Base-by-base conservation (phyloP, 2,797 vertebrate species). In the Malacoctenus gilli region DNA sequence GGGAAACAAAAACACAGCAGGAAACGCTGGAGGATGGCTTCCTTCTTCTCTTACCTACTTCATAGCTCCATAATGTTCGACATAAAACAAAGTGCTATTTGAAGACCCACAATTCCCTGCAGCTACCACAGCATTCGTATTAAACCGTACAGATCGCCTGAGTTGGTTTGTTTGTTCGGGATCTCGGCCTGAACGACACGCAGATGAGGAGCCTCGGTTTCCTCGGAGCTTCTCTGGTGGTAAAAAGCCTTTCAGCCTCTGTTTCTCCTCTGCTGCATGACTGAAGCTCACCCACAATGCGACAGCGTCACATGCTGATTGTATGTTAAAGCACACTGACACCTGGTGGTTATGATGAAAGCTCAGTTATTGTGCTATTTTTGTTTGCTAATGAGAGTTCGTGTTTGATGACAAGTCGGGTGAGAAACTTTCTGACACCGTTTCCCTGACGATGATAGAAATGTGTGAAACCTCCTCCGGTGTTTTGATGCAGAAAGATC, bases 291-390 rank as follows among this genome's bases (percentile, higher is more conserved):
- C 16, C 3, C 3, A 22, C 18, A 28, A 2, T 58, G 8, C 62
- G 31, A 37, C 47, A 40, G 22, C 25, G 20, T 19, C 8, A 47
- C 14, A n/a, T 37, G 20, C 4, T 49, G 35, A 4, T 8, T 38
- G 20, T 49, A 23, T 23, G 43, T 75, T 69, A 62, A 58, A 67
- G 59, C 56, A 90, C 74, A 86, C 79, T 89, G 88, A 86, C 90
- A 86, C 62, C 90, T 91, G 72, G 67, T 88, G 90, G 86, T 37
- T 19, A 25, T 19, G 15, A 16, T 32, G 48, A 18, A 10, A 42
- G 32, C 3, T 8, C 35, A 30, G 39, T 57, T 42, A 16, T 12
- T 10, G 16, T 28, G 25, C 9, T 28, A 9, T 28, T 28, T 28
- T 28, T 28, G 6, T 5, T 6, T 6, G 9, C 4, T 1, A 28